Evolutionary conservation across 2,797 vertebrate genomes (phyloP), one percentile per base, ranked within the genome.

Genomic region (Parambassis ranga): DNA sequence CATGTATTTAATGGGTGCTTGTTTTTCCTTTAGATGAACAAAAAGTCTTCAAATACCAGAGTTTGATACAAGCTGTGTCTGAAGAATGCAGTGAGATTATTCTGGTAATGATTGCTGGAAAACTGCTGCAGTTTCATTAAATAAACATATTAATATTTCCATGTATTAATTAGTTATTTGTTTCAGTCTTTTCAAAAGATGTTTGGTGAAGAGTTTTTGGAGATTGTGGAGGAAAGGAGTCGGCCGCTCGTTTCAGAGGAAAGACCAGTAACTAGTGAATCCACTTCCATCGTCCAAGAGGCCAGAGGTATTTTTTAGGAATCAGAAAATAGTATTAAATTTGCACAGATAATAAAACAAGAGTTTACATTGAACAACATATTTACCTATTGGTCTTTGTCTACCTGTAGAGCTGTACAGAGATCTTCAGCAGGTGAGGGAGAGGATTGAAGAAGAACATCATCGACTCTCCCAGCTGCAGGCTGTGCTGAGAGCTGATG

Each of bases 61-160:
- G 84, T 71, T 71, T 95, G 76, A 85, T 87, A 30, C 89, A 93
- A 75, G 88, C 81, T 37, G 75, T 96, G 28, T 91, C 91, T 57
- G 89, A 94, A 38, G 95, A 96, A 78, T 95, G 93, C 82, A 88
- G 70, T 58, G 89, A 87, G 20, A 86, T 95, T 38, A 80, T 89
- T 75, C 83, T 93, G 94, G 96, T 98, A 89, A 77, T 41, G 46
- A 18, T 24, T 28, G 7, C n/a, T n/a, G n/a, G n/a, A n/a, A n/a
- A n/a, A n/a, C n/a, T n/a, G n/a, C n/a, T n/a, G n/a, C n/a, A n/a
- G n/a, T n/a, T n/a, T n/a, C n/a, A n/a, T n/a, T n/a, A n/a, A n/a
- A n/a, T n/a, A n/a, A n/a, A n/a, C n/a, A n/a, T n/a, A n/a, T n/a
- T n/a, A n/a, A n/a, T n/a, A n/a, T n/a, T n/a, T n/a, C n/a, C n/a